Evolutionary conservation across 2,797 vertebrate species (phyloP).

Genomic region (Semotilus atromaculatus): DNA sequence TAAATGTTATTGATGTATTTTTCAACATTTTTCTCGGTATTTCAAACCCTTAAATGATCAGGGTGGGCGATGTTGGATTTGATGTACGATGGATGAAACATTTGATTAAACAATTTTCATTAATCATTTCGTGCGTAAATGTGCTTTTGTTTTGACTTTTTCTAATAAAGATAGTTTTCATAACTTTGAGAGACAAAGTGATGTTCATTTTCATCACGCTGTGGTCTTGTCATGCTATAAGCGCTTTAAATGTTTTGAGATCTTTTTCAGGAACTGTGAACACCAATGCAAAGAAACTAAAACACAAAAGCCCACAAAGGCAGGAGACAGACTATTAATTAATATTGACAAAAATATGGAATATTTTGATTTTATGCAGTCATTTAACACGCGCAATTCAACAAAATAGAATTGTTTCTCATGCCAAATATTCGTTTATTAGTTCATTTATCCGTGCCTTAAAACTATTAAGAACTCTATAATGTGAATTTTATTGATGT

Average conservation of each 20-base stretch:
- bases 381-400: not conserved
- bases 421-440: not conserved
- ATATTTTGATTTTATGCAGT: not conserved
- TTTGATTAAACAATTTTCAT: constrained; percentile 75
- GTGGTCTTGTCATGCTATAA: not conserved
- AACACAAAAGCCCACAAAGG: not conserved
- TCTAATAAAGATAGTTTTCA: constrained; percentile 27
- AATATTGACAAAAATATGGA: not conserved
- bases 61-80: constrained; percentile 19
- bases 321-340: not conserved
- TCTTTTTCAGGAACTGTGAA: not conserved
- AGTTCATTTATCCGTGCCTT: not conserved
- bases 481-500: not conserved
- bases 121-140: constrained; percentile 73
- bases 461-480: not conserved
- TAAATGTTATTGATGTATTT: constrained; percentile 6
- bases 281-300: not conserved
- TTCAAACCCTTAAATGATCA: not conserved
- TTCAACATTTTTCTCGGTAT: not conserved
- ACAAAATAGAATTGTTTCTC: not conserved
- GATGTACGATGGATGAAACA: constrained; percentile 41
- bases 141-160: constrained; percentile 34
- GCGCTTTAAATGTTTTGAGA: not conserved
- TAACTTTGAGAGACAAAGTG: not conserved
- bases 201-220: not conserved